These are phyloP conservation scores for Caenorhabditis inopinata DNA, from an alignment of 1,140 invertebrate genomes.

Conservation along the genomic window DNA sequence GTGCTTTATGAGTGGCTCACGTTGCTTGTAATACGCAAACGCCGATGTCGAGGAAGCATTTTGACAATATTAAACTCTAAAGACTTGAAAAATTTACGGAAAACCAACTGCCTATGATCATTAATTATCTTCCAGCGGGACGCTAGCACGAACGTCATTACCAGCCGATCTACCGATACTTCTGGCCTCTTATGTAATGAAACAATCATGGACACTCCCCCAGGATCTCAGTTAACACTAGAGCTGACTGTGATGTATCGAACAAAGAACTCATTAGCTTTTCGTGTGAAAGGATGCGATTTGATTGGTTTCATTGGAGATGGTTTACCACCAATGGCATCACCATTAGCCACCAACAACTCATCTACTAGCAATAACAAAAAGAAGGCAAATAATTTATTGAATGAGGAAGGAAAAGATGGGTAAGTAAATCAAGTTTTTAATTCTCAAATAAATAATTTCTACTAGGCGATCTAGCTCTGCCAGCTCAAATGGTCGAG, in stretches of 20 bases:
- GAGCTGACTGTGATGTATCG: not conserved
- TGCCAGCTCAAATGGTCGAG: not conserved
- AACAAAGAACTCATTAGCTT: not conserved
- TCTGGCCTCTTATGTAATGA: not conserved
- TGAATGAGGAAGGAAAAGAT: conserved; percentile 2
- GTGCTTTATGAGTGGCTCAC: no score
- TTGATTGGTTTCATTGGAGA: not conserved
- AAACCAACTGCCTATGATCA: no score
- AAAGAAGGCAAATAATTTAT: not conserved
- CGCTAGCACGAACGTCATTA: not conserved
- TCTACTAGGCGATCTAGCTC: not conserved
- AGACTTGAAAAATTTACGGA: no score
- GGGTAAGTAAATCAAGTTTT: not conserved
- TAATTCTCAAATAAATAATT: not conserved
- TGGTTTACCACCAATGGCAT: not conserved
- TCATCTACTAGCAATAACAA: not conserved
- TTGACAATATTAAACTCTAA: no score
- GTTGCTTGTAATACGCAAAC: no score
- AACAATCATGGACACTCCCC: not conserved
- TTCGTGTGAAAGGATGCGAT: conserved; percentile 7
- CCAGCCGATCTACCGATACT: not conserved
- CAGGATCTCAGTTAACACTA: not conserved
- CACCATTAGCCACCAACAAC: not conserved
- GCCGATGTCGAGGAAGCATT: no score
- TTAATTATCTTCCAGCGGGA: not conserved